Base-by-base conservation (phyloP, 2,113 vertebrate genomes). In the Brachionichthys hirsutus region DNA sequence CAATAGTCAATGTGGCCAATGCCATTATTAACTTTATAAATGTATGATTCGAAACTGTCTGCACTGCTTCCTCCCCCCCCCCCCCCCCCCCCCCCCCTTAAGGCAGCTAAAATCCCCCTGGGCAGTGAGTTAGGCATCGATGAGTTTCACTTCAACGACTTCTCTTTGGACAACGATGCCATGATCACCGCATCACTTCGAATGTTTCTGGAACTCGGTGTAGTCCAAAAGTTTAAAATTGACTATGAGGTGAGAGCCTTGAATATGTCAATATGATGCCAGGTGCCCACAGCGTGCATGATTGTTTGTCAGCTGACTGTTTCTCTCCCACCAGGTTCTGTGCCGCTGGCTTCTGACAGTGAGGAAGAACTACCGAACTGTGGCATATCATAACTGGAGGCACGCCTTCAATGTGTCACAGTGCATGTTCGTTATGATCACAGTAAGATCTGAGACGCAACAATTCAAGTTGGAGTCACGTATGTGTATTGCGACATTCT, bases 351-450 rank as follows among this genome's bases (percentile, higher is more conserved):
- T 93, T 60, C 80, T 93, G 62, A 93, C 92, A 14, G 91, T 92
- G 68, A 91, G 91, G 77, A 93, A 93, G 73, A 93, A 92, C 83
- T 93, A 92, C 67, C 90, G 91, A 57, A 90, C 89, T 5, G 92
- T 93, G 61, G 90, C 88, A 0, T 93, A 93, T 72, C 92, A 93
- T 55, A 93, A 93, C 85, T 93, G 92, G 92, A 89, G 90, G 9
- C 92, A 93, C 11, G 92, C 91, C 59, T 93, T 93, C 66, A 92
- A 92, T 17, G 92, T 93, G 53, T 91, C 89, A 0, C 92, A 93
- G 78, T 93, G 92, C 85, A 93, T 93, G 91, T 93, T 92, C 12
- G 54, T 78, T 10, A 92, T 93, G 87, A 92, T 93, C 70, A 91
- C 85, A 36, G 92, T 93, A 77, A 89, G 88, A 86, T 38, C 55